A percentile compares a stretch with the other conserved stretches of the same genome.
Conservation (phyloP, 2,113 vertebrate genomes). For the Lates calcarifer region DNA sequence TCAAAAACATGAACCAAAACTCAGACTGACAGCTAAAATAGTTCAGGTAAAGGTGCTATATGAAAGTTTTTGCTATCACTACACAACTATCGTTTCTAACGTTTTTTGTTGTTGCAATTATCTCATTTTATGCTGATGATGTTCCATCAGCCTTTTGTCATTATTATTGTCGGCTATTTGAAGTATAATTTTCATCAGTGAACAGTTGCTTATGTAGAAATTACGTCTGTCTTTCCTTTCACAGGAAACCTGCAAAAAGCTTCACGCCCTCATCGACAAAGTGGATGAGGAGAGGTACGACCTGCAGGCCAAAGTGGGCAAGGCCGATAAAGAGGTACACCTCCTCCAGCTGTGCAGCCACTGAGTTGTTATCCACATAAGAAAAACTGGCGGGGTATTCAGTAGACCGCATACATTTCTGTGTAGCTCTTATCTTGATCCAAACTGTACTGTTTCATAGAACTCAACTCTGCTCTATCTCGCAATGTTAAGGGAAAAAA, state of each 20-base stretch:
- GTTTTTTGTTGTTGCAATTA: too few relatives aligned
- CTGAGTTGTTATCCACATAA: not conserved
- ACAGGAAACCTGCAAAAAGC: slow-evolving; percentile 92
- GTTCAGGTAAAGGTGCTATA: not conserved
- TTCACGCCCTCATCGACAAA: slow-evolving; percentile 88
- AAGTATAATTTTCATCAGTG: not conserved
- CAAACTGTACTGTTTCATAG: too few relatives aligned
- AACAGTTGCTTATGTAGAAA: not conserved
- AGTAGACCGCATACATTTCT: too few relatives aligned
- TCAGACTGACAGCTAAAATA: too few relatives aligned
- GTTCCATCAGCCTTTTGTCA: not conserved
- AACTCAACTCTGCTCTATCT: too few relatives aligned
- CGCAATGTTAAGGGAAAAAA: too few relatives aligned
- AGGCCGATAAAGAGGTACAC: slow-evolving; percentile 91
- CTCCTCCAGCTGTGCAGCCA: not conserved
- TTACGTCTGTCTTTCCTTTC: not conserved
- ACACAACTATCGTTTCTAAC: too few relatives aligned
- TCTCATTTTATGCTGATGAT: not conserved
- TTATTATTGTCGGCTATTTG: not conserved
- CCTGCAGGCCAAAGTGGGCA: slow-evolving; percentile 87
- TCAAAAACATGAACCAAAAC: too few relatives aligned
- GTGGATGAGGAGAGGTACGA: slow-evolving; percentile 96
- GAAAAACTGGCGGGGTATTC: too few relatives aligned
- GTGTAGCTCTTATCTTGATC: too few relatives aligned
- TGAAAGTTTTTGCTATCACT: too few relatives aligned